Conservation (phyloP, 1,140 invertebrate species). For the Conus betulinus region DNA sequence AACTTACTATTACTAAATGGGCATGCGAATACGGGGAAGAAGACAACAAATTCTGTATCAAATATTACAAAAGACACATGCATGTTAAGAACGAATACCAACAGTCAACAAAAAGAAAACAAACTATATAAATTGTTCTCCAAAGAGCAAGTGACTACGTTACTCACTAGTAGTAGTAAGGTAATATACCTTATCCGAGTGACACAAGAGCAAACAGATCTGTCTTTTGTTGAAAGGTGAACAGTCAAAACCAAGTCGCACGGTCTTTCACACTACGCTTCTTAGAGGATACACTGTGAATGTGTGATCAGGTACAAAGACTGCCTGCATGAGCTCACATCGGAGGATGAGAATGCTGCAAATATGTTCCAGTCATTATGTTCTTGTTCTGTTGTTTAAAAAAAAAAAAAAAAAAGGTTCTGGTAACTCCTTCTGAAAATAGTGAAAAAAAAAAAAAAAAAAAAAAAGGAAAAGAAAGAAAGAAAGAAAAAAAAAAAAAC, state of each 20-base stretch:
- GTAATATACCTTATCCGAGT: not conserved
- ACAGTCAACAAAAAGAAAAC: not conserved
- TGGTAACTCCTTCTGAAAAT: not conserved
- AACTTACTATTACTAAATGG: not conserved
- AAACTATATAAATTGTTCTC: not conserved
- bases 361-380: not conserved
- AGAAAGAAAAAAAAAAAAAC: not conserved
- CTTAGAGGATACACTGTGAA: not conserved
- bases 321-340: not conserved
- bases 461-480: not conserved
- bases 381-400: not conserved
- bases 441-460: no score
- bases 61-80: not conserved
- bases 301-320: constrained; percentile 8
- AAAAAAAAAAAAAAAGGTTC: not conserved
- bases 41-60: not conserved
- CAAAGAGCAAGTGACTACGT: constrained; percentile 1
- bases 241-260: not conserved
- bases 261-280: not conserved
- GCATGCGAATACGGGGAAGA: not conserved
- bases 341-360: not conserved
- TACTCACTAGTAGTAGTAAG: not conserved
- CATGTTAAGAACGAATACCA: not conserved
- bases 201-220: constrained; percentile 1
- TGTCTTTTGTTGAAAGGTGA: not conserved